Evolutionary conservation across 2,797 vertebrate genomes (phyloP).

Genomic region (Scleropages formosus): DNA sequence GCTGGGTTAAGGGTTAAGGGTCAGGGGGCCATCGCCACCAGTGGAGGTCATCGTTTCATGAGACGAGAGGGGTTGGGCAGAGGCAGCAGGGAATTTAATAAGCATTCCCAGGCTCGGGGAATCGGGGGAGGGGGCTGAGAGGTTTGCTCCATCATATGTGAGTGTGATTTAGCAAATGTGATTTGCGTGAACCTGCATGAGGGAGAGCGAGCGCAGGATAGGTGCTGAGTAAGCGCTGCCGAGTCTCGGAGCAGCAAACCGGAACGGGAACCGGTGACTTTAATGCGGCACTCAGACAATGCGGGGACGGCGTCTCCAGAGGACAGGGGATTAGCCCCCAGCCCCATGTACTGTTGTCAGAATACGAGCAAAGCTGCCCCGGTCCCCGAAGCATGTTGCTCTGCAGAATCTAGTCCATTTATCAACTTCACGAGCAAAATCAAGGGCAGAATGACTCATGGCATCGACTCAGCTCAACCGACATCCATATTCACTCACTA

Average conservation of each 20-base stretch:
- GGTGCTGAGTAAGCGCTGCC: conserved; percentile 53
- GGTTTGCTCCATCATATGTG: not conserved
- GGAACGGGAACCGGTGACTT: conserved; percentile 39
- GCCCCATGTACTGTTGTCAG: not conserved
- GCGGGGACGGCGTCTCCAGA: not conserved
- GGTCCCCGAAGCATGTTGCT: not conserved
- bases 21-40: not conserved
- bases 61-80: not conserved
- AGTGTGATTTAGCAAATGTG: not conserved
- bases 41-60: not conserved
- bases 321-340: not conserved
- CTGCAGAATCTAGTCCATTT: not conserved
- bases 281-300: conserved; percentile 33
- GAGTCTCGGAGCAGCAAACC: conserved; percentile 44
- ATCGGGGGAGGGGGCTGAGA: not conserved
- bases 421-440: not conserved
- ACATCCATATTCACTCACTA: not conserved
- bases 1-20: not conserved
- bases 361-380: not conserved
- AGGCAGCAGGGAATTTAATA: too few species aligned
- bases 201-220: not conserved
- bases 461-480: not conserved
- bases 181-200: not conserved
- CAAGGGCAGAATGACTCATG: not conserved
- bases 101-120: not conserved